Base-by-base conservation (phyloP, 2,113 vertebrate species). In the Heterotilapia buettikoferi region DNA sequence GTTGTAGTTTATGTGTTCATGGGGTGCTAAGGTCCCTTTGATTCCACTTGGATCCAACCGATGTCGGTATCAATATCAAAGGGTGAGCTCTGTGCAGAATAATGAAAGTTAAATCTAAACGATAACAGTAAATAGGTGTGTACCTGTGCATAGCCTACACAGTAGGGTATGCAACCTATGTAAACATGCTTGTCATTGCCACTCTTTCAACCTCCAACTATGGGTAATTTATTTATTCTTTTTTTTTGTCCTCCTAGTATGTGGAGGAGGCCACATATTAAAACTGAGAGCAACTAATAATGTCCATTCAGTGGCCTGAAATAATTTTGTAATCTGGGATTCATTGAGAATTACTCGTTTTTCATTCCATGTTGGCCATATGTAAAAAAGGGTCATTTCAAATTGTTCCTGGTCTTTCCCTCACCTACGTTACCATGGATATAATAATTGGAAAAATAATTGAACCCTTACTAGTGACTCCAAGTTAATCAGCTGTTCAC, bases 401-500 rank as follows among this genome's bases (percentile, higher is more conserved):
- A 78, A 52, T 50, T 33, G 45, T 52, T 31, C 26, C 45, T 6
- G 73, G 73, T 52, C 45, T 50, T 29, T 31, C 29, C 6, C 0
- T 78, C 45, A 19, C 26, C 45, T n/a, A 33, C 10, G 0, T n/a
- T 78, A 33, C 10, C 26, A 52, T 52, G 4, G 45, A 33, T 52
- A 52, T 78, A 78, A 78, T 78, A 78, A 52, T 38, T 66, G 73
- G 45, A 12, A 78, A 78, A 52, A 78, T 78, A 78, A 78, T 33
- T 52, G 73, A 78, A 78, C 26, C 45, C 45, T 52, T 33, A 52
- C 18, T 31, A 78, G 45, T 31, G 26, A n/a, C 43, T 50, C 4
- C 43, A 1, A 50, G 26, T 76, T 76, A 76, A 76, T 76, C 71
- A 50, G 71, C 16, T 50, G 16, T 31, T 47, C 71, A 50, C 16